Evolutionary conservation across 37 sponge, comb jelly and placozoan genomes (phyloP), one percentile per base, ranked within the genome.

Genomic region (Chondrosia reniformis): DNA sequence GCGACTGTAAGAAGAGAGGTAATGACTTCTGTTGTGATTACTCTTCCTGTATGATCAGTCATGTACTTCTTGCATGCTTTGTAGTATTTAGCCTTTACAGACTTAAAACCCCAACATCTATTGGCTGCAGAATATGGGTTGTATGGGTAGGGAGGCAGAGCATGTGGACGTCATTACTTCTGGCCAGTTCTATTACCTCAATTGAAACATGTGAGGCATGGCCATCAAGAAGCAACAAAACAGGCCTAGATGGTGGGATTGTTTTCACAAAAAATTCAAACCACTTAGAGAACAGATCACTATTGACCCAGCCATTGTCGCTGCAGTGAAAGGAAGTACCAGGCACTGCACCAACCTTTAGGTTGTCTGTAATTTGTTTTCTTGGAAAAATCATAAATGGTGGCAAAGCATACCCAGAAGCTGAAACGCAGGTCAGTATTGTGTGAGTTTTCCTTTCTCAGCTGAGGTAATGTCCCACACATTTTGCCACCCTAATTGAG

Each of bases 41-140:
- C 85, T 78, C 62, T 25, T 0, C 83, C 90, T 54, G 90, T 82
- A 45, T 77, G 6, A n/a, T 67, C 24, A 0, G 28, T 38, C 41
- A 84, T 52, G 42, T 77, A 84, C 10, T 76, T 76, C 27, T 24
- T 33, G 36, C 84, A 84, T 3, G 83, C 88, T 39, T 83, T 87
- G 46, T 45, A 45, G 58, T 83, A 87, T 25, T 75, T 37, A 31
- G 65, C 31, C 56, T 82, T 83, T 37, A 87, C 81, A 0, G 89
- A 84, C 65, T 83, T 89, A 56, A 89, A 84, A 84, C 81, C 9
- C 85, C 79, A 0, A 89, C 85, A 84, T 84, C 85, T 13, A 89
- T 39, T 21, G 82, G 85, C 78, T 89, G 89, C 1, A 89, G 78
- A 38, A 84, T 79, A 41, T 84, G 85, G 0, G 81, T 74, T 12